Percentiles rank a stretch among this genome's conserved stretches.
Conservation (phyloP, 2,797 vertebrate species). For the Girardinus metallicus region DNA sequence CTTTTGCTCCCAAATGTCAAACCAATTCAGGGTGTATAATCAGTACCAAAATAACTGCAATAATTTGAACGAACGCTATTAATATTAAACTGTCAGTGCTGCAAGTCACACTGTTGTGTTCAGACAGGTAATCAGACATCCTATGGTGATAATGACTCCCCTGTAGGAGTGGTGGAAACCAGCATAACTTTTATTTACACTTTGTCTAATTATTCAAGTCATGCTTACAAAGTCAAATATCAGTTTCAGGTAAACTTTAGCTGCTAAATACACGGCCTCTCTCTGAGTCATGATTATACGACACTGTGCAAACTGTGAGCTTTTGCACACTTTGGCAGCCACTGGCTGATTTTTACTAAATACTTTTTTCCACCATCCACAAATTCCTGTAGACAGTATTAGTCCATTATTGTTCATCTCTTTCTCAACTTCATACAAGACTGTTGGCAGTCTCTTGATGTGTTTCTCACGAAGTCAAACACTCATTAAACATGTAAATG, state of each 20-base stretch:
- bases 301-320: neutral
- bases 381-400: neutral
- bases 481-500: neutral
- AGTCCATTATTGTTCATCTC: neutral
- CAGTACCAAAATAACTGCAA: neutral
- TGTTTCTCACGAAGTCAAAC: neutral
- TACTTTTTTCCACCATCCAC: neutral
- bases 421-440: neutral
- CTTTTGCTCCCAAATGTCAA: slow-evolving; percentile 3
- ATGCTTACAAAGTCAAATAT: slow-evolving; percentile 40
- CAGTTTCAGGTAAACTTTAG: slow-evolving; percentile 19
- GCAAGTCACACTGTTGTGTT: slow-evolving; percentile 42
- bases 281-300: neutral
- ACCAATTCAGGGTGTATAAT: neutral
- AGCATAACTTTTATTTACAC: slow-evolving; percentile 68
- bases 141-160: slow-evolving; percentile 62
- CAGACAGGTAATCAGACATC: slow-evolving; percentile 70
- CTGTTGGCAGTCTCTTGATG: neutral
- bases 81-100: slow-evolving; percentile 30
- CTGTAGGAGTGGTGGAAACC: slow-evolving; percentile 44
- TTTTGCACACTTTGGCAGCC: neutral
- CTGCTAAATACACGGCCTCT: slow-evolving; percentile 17
- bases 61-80: neutral
- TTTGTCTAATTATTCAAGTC: slow-evolving; percentile 71
- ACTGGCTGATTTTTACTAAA: slow-evolving; percentile 2